Evolutionary conservation across 2,888 invertebrate genomes (phyloP), one percentile per base, ranked within the genome.

Genomic region (Bimastos eiseni): DNA sequence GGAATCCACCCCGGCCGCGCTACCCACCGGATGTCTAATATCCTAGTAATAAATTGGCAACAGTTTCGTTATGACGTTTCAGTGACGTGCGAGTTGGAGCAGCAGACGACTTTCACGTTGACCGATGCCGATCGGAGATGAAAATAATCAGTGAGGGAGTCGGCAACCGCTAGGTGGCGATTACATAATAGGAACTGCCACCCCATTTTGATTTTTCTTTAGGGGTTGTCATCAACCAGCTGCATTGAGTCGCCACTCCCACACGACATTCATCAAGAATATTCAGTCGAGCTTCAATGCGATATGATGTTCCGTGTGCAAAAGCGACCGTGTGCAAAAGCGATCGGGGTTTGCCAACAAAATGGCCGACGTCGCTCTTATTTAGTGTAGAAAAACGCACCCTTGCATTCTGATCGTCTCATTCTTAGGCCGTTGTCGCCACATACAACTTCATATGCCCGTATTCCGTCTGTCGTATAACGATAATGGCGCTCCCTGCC

Each of bases 81-180:
- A n/a, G 70, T 70, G 70, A 70, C n/a, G 70, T n/a, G 70, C n/a
- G 70, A 70, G 70, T 70, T 70, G 70, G 70, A 2, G 70, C 70
- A 70, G n/a, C 30, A 15, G 70, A 24, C 49, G 8, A 41, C 41
- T 41, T 6, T 70, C n/a, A 8, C 30, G 6, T 49, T 49, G 49
- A 49, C 21, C 24, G 70, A n/a, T n/a, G 70, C 70, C 70, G n/a
- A 70, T n/a, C 70, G 11, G n/a, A 70, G 30, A 70, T 70, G n/a
- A 30, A 70, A 70, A 30, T n/a, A n/a, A 70, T n/a, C n/a, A 70
- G 30, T n/a, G 21, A 49, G 5, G 70, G 70, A 70, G 70, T 70
- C 70, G 70, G 70, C 70, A n/a, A 70, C 70, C 70, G 70, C 30
- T 70, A 70, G 70, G 70, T 70, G 70, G 70, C 70, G n/a, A n/a